Evolutionary conservation across 1,140 invertebrate species (phyloP), one percentile per base, ranked within the genome.

Genomic region (Caerostris extrusa): DNA sequence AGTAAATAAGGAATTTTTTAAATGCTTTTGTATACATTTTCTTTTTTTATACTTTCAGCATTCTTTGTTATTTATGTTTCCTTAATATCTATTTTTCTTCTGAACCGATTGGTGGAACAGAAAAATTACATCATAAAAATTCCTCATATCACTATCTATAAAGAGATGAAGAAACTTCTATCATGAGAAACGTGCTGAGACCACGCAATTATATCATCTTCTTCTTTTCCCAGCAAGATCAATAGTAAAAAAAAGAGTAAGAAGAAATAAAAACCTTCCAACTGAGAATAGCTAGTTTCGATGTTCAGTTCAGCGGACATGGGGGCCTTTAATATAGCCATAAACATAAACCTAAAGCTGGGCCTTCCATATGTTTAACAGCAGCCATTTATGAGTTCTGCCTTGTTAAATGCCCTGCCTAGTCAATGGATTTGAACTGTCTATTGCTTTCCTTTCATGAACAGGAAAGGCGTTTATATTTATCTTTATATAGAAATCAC

Each of bases 151-250:
- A 53, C 34, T 53, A 4, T 77, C 69, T 34, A 53, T 53, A 34
- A 34, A 50, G 34, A 53, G 53, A 77, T 8, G 3, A 50, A 50
- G n/a, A 34, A 77, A 77, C 69, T 53, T 77, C 69, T 12, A 77
- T 77, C 69, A 77, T 50, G 8, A 5, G 69, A 77, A 77, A 77
- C 69, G 69, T 77, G 69, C 69, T 77, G 69, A 50, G 69, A 77
- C 69, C 69, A 77, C 50, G 34, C 34, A 77, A 77, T 77, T 77
- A 77, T 77, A 77, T 12, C 69, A 12, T 77, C 50, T 77, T 53
- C 69, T 77, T 53, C 50, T n/a, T n/a, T 34, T 34, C 34, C 34
- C 34, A 34, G 34, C 34, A 34, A 0, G 34, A 34, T 34, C 34
- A 34, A 34, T 34, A 34, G 34, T 34, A 34, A 34, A 34, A 34